Evolutionary conservation across 2,888 invertebrate species (phyloP).

Genomic region (Trimorus sp.): DNA sequence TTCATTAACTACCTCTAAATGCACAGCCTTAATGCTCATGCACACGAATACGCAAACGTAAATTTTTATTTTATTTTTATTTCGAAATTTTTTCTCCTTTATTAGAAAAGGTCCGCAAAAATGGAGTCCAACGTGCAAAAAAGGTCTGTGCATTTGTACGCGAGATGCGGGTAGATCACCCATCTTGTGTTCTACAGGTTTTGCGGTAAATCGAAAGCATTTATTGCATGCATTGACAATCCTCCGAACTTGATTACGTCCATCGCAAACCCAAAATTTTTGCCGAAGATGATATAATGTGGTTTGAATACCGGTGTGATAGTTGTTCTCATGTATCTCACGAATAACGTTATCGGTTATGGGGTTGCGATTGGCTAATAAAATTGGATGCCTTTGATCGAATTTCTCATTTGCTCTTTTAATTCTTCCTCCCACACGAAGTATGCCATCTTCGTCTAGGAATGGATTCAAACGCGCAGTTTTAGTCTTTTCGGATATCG

Average conservation of each 20-base stretch:
- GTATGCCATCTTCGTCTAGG: constrained; percentile 53
- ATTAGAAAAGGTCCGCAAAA: constrained; percentile 23
- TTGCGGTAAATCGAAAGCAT: constrained; percentile 19
- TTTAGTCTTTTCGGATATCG: constrained; percentile 21
- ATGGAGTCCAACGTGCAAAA: constrained; percentile 12
- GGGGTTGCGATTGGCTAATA: constrained; percentile 68
- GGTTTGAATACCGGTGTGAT: constrained; percentile 69
- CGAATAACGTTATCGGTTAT: constrained; percentile 69
- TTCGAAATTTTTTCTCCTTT: constrained; percentile 23
- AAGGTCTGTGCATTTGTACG: background rate
- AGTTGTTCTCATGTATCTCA: constrained; percentile 62
- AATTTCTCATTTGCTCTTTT: constrained; percentile 48
- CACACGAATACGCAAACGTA: constrained; percentile 22
- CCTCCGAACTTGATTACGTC: constrained; percentile 56
- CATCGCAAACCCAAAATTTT: constrained; percentile 68
- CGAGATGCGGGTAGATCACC: background rate
- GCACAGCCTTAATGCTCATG: constrained; percentile 22
- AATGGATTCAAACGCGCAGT: constrained; percentile 65
- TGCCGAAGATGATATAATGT: constrained; percentile 61
- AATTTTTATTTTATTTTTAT: constrained; percentile 11
- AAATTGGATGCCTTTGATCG: constrained; percentile 66
- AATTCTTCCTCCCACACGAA: constrained; percentile 71
- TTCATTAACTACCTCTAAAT: constrained; percentile 13
- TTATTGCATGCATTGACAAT: constrained; percentile 31
- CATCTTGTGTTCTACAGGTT: background rate